phyloP scores from a whole-genome alignment of 35 echinoderm and acorn worm genomes.

The Patiria miniata region DNA sequence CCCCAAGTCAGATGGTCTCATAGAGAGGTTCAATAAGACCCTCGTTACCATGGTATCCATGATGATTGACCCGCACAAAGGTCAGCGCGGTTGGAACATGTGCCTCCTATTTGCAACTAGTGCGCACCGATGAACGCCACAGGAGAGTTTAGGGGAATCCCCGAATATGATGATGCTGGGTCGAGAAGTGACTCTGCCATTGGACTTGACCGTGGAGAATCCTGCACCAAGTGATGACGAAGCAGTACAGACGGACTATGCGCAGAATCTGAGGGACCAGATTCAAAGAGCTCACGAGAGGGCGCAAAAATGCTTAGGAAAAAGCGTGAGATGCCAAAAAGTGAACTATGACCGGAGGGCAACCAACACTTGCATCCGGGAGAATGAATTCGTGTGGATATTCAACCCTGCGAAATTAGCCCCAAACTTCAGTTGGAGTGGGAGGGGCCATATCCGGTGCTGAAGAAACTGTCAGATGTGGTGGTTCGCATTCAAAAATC shows the following conservation, averaged over 20 bases:
- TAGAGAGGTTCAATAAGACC: slow-evolving; percentile 39
- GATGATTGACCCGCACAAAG: not conserved
- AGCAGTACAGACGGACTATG: not conserved
- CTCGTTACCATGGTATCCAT: not conserved
- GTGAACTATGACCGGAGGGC: slow-evolving; percentile 39
- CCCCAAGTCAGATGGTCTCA: slow-evolving; percentile 35
- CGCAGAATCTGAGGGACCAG: not conserved
- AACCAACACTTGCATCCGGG: not conserved
- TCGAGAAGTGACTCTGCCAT: slow-evolving; percentile 6
- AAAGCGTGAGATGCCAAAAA: slow-evolving; percentile 19
- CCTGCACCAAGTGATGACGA: not conserved
- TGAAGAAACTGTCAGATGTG: slow-evolving; percentile 51
- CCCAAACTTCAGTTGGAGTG: slow-evolving; percentile 69
- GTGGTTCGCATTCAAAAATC: slow-evolving; percentile 32
- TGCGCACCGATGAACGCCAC: slow-evolving; percentile 16
- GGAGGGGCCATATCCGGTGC: slow-evolving; percentile 50
- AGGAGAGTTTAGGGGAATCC: slow-evolving; percentile 16
- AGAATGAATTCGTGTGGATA: slow-evolving; percentile 50
- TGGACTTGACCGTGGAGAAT: not conserved
- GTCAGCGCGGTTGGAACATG: slow-evolving; percentile 31
- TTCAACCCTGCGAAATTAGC: slow-evolving; percentile 9
- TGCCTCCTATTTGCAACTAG: slow-evolving; percentile 30
- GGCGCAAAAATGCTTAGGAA: not conserved
- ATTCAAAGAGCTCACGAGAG: not conserved
- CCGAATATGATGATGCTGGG: slow-evolving; percentile 44